Conservation (phyloP, 1,140 invertebrate genomes). For the Drosophila melanogaster region Release_6_plus_ISO1_MT NT_033779.5:306501-307000, state of each 20-base stretch:
- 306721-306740: slow-evolving; percentile 7
- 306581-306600: slow-evolving; percentile 34
- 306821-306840: background rate
- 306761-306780: background rate
- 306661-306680: slow-evolving; percentile 46
- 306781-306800: background rate
- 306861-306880: no score
- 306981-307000: no score
- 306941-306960: no score
- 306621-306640: slow-evolving; percentile 3
- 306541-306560: slow-evolving; percentile 7
- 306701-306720: slow-evolving; percentile 25
- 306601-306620: slow-evolving; percentile 1
- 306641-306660: background rate
- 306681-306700: slow-evolving; percentile 19
- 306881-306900: no score
- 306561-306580: slow-evolving; percentile 39
- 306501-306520: slow-evolving; percentile 13
- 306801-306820: background rate
- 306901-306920: no score
- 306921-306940: no score
- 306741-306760: background rate
- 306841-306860: background rate
- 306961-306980: no score
- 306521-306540: slow-evolving; percentile 3